A percentile compares a stretch with the other conserved stretches of the same genome.
Conservation (phyloP, 2,113 vertebrate genomes). For the Neomonachus schauinslandi region DNA sequence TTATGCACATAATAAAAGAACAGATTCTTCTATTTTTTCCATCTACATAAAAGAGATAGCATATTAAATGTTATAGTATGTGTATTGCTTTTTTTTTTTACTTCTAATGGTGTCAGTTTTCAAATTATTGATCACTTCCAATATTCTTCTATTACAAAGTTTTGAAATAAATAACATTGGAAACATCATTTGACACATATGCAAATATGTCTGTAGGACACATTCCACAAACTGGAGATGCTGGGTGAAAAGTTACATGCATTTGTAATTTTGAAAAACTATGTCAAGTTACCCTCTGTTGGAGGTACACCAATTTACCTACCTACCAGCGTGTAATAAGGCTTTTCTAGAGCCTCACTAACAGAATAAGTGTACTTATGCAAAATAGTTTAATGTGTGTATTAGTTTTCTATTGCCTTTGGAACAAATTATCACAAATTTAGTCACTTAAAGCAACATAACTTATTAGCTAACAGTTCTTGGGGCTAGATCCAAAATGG, state of each 20-base stretch:
- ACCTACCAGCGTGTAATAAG: neutral
- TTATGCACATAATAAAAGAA: neutral
- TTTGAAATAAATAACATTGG: neutral
- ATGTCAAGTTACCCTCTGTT: neutral
- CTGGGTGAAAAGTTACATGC: neutral
- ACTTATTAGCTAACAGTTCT: neutral
- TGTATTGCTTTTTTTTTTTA: neutral
- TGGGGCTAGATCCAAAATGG: neutral
- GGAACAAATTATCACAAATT: neutral
- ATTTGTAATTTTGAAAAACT: neutral
- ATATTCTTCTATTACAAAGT: neutral
- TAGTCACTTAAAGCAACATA: neutral
- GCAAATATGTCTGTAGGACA: neutral
- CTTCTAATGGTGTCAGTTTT: neutral
- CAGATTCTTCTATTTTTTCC: neutral
- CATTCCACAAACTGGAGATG: neutral
- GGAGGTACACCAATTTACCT: neutral
- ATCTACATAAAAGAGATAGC: neutral
- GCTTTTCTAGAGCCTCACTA: neutral
- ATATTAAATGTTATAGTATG: neutral
- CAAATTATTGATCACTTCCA: neutral
- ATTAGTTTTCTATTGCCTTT: neutral
- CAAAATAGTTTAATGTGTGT: neutral
- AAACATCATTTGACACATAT: conserved; percentile 3
- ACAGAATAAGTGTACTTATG: neutral